Evolutionary conservation across 2,113 vertebrate species (phyloP), one percentile per base, ranked within the genome.

Genomic region (Gobiocypris rarus): DNA sequence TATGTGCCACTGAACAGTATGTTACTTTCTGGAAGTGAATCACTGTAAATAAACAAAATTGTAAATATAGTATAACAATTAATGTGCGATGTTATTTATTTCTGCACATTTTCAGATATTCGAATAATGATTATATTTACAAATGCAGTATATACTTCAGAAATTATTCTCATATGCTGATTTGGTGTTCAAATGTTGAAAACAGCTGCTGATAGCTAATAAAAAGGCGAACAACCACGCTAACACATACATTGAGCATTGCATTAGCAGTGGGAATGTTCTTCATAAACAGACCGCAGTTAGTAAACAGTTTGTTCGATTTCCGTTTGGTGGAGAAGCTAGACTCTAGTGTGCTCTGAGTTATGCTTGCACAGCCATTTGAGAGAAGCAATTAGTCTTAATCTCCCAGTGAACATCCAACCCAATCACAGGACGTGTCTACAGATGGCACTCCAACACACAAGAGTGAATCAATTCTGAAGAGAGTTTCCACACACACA

Each of bases 381-480:
- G 38, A 19, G 73, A 45, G 70, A 75, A 87, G 81, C 73, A 77
- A 84, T 89, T 87, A 85, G 71, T 83, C 83, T 80, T 86, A 75
- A 82, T 85, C 69, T 83, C 50, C 77, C 80, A 75, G 61, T 78
- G 70, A 86, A 69, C 75, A 63, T 63, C 26, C 54, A 56, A 70
- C 43, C 61, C 75, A 85, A 85, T 85, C 81, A 85, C 48, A 54
- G 52, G 52, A 54, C 61, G 1, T 22, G 56, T 82, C 73, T 78
- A 28, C 85, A 83, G 75, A 89, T 87, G 87, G 83, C 71, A 43
- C 67, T 71, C 58, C 7, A 81, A 69, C 17, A 83, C 76, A 69
- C 74, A 26, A n/a, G 48, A 43, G 26, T 24, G 54, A 83, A 80
- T 80, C 28, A 83, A 65, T 24, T 14, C 75, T 77, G 45, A 31